A percentile compares a stretch with the other conserved stretches of the same genome.
These are phyloP conservation scores for Porites lutea DNA, from an alignment of 64 coral and sea anemone species.

Conservation along the genomic window DNA sequence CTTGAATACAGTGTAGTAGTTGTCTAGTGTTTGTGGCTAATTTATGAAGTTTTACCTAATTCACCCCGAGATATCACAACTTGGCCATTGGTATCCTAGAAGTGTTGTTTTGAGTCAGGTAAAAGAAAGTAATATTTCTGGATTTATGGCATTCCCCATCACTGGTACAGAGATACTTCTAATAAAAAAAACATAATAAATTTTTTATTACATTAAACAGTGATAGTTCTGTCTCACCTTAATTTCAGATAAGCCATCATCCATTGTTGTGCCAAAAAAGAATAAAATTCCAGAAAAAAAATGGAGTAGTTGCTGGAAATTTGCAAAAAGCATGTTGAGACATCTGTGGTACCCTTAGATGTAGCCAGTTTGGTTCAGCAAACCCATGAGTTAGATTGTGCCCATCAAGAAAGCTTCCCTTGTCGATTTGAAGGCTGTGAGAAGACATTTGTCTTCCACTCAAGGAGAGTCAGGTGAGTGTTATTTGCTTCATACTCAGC, in stretches of 20 bases:
- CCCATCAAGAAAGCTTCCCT: background rate
- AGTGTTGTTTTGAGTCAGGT: no score
- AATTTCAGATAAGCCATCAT: constrained; percentile 33
- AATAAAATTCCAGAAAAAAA: constrained; percentile 4
- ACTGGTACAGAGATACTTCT: no score
- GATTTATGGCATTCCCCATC: no score
- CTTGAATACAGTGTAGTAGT: no score
- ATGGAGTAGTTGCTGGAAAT: constrained; percentile 44
- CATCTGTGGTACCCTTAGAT: constrained; percentile 3
- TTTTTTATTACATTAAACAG: no score
- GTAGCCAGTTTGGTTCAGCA: background rate
- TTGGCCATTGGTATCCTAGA: no score
- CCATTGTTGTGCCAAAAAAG: constrained; percentile 11
- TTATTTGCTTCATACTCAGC: background rate
- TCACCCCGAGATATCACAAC: no score
- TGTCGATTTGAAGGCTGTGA: constrained; percentile 15
- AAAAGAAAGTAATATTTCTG: no score
- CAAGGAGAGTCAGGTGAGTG: constrained; percentile 31
- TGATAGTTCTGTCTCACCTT: no score
- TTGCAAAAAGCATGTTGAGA: constrained; percentile 43
- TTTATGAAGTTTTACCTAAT: no score
- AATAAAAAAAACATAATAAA: no score
- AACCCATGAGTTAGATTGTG: background rate
- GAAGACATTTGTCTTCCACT: constrained; percentile 29
- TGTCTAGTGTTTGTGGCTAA: no score